Conservation (phyloP, 2,113 vertebrate species). For the Theristicus caerulescens region DNA sequence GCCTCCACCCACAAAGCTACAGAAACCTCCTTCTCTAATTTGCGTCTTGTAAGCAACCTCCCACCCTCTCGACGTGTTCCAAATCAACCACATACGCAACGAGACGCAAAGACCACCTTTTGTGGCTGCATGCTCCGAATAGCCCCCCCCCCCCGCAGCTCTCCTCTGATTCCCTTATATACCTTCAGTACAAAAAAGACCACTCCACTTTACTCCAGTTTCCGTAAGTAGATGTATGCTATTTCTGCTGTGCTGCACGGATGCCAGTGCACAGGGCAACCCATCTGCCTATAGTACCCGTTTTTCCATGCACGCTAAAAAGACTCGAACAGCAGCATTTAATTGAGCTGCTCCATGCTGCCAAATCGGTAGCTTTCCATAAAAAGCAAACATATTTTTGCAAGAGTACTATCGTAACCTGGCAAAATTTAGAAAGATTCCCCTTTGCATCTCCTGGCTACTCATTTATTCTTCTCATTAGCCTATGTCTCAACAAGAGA, state of each 20-base stretch:
- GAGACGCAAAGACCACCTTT: background rate
- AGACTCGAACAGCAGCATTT: constrained; percentile 35
- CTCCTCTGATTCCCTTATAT: background rate
- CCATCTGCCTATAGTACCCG: constrained; percentile 37
- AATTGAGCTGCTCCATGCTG: constrained; percentile 13
- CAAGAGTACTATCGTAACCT: background rate
- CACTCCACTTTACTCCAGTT: background rate
- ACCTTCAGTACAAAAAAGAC: background rate
- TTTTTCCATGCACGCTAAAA: background rate
- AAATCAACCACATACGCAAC: background rate
- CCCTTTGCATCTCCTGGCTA: background rate
- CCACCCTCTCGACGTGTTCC: background rate
- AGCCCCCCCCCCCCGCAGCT: background rate
- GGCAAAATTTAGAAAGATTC: background rate
- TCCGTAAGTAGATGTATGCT: constrained; percentile 18
- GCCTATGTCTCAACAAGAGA: background rate
- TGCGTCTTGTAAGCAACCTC: constrained; percentile 17
- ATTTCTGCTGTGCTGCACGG: constrained; percentile 28
- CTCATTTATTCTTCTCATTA: background rate
- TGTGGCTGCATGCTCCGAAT: background rate
- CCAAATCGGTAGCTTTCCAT: constrained; percentile 21
- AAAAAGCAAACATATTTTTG: background rate
- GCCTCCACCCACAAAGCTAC: constrained; percentile 28
- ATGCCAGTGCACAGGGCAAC: constrained; percentile 48
- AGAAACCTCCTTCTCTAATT: constrained; percentile 32